These are phyloP conservation scores for Stenolophus ochropezus DNA, from an alignment of 2,888 invertebrate species.

Conservation along the genomic window DNA sequence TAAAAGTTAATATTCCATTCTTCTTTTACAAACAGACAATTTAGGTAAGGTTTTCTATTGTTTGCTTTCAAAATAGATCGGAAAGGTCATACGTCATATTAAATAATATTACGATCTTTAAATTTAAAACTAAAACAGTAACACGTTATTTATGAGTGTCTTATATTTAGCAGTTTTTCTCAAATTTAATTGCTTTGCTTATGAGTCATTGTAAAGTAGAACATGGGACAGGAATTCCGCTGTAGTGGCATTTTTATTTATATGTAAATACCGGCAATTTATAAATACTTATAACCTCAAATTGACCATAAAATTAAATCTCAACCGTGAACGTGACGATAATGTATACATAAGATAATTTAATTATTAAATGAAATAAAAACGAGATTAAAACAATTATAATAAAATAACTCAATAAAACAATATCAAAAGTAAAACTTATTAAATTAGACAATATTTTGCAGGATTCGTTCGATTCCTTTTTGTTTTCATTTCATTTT, in stretches of 20 bases:
- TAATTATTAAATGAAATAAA: too few relatives aligned
- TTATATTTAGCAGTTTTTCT: neutral
- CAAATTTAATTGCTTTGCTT: neutral
- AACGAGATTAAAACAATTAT: too few relatives aligned
- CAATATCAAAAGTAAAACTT: too few relatives aligned
- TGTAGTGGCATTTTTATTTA: neutral
- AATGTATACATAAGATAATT: too few relatives aligned
- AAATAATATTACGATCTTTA: neutral
- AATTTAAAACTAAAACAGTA: neutral
- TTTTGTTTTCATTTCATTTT: too few relatives aligned
- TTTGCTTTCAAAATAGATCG: neutral
- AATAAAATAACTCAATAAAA: too few relatives aligned
- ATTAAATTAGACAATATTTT: too few relatives aligned
- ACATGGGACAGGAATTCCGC: neutral
- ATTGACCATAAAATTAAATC: neutral
- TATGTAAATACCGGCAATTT: neutral
- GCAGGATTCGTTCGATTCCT: too few relatives aligned
- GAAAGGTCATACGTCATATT: neutral
- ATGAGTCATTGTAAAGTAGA: neutral
- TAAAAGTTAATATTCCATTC: neutral
- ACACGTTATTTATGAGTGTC: neutral
- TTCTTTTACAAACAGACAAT: neutral
- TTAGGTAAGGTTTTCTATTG: neutral
- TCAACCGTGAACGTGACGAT: neutral
- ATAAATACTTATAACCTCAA: neutral